Percentiles rank a stretch among this genome's conserved stretches.
Evolutionary conservation across 2,113 vertebrate species (phyloP).

Genomic region (Chaetura pelagica): DNA sequence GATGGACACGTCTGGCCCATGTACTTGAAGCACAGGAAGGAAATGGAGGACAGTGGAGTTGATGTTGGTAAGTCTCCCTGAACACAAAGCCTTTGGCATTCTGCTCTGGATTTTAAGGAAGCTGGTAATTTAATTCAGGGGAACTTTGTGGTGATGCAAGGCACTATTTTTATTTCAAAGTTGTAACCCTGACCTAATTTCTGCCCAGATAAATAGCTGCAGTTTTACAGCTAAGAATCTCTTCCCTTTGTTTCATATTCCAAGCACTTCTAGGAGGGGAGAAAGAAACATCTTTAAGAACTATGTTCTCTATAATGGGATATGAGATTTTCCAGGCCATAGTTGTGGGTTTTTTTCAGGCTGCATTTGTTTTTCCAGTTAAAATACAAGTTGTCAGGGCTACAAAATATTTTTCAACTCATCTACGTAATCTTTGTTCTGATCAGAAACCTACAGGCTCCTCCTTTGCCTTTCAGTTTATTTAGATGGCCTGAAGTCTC

Average conservation of each 20-base stretch:
- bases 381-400: neutral
- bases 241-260: neutral
- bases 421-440: neutral
- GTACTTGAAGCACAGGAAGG: slow-evolving; percentile 88
- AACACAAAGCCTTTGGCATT: neutral
- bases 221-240: neutral
- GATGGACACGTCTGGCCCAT: slow-evolving; percentile 96
- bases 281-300: neutral
- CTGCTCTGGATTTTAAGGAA: neutral
- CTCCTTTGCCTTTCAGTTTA: slow-evolving; percentile 76
- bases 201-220: neutral
- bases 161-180: neutral
- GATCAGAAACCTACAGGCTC: neutral
- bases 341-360: neutral
- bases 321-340: neutral
- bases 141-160: neutral
- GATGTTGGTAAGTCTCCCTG: slow-evolving; percentile 82
- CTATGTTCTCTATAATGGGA: neutral
- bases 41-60: slow-evolving; percentile 84
- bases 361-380: neutral
- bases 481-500: slow-evolving; percentile 86
- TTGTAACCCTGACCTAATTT: neutral
- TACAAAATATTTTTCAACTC: neutral
- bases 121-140: neutral
- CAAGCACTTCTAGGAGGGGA: rapidly evolving